Percentiles rank a stretch among this genome's conserved stretches.
phyloP scores from a whole-genome alignment of 2,797 vertebrate genomes.

The Kryptopterus vitreolus region DNA sequence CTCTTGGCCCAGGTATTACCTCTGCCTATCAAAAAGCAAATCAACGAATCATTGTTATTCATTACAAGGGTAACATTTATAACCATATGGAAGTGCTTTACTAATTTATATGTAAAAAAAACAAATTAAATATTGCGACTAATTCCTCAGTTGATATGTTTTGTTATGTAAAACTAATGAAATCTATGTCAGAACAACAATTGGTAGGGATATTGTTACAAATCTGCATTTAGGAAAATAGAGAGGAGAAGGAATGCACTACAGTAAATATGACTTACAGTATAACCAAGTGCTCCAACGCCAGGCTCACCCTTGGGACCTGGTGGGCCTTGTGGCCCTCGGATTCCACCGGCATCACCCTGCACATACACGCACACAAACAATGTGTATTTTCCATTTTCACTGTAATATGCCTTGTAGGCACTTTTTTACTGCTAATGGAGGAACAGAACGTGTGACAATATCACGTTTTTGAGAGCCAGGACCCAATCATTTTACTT shows the following conservation, averaged over 20 bases:
- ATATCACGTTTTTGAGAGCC: too few relatives aligned
- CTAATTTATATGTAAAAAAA: not conserved
- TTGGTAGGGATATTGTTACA: not conserved
- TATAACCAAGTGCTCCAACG: conserved; percentile 71
- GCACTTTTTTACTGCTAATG: not conserved
- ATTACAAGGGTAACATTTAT: not conserved
- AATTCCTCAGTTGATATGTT: not conserved
- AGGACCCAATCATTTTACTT: too few relatives aligned
- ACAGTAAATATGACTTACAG: conserved; percentile 64
- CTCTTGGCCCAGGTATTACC: conserved; percentile 75
- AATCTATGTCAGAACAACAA: not conserved
- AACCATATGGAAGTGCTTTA: too few relatives aligned
- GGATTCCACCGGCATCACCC: conserved; percentile 83
- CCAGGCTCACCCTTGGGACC: conserved; percentile 91
- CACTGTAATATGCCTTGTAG: not conserved
- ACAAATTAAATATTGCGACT: not conserved
- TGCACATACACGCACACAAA: conserved; percentile 56
- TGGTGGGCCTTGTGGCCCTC: conserved; percentile 80
- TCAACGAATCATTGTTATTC: too few relatives aligned
- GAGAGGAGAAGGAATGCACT: not conserved
- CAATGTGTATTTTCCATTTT: not conserved
- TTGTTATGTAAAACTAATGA: not conserved
- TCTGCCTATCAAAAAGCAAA: conserved; percentile 75
- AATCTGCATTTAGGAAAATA: not conserved
- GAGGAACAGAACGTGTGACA: not conserved